These are phyloP conservation scores for Drosophila cracens DNA, from an alignment of 2,888 invertebrate genomes.

Conservation along the genomic window DNA sequence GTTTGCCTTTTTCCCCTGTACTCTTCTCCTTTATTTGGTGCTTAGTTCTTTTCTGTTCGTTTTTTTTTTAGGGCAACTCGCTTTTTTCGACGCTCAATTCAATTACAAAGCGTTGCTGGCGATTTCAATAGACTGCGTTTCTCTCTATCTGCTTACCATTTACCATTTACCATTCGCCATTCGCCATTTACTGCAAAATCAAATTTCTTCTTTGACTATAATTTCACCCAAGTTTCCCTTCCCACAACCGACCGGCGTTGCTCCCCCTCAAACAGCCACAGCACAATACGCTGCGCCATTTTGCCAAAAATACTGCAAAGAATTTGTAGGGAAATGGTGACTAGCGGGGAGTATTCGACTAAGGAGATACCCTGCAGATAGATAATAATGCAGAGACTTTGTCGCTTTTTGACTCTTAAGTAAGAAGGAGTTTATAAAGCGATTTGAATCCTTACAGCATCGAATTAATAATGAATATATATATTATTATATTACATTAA, in stretches of 20 bases:
- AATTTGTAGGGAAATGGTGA: not conserved
- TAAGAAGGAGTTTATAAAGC: not conserved
- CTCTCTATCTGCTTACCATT: constrained; percentile 47
- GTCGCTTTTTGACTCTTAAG: not conserved
- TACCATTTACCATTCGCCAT: not conserved
- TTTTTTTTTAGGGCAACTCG: constrained; percentile 47
- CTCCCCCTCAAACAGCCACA: not conserved
- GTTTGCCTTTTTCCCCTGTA: constrained; percentile 16
- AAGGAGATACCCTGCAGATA: not conserved
- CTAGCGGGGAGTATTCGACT: not conserved
- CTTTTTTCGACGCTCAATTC: constrained; percentile 76
- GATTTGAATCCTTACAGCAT: not conserved
- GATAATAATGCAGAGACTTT: not conserved
- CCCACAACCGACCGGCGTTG: not conserved
- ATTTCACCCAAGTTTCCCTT: constrained; percentile 39
- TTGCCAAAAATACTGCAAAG: constrained; percentile 46
- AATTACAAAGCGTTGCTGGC: constrained; percentile 61
- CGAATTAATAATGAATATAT: too few relatives aligned
- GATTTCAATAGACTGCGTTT: constrained; percentile 43
- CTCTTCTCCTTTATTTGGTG: constrained; percentile 3
- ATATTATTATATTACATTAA: not conserved
- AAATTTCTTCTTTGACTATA: constrained; percentile 74
- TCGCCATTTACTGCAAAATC: constrained; percentile 59
- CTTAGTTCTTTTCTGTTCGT: constrained; percentile 17
- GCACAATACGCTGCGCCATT: constrained; percentile 62